Base-by-base conservation (phyloP, 2,113 vertebrate genomes). In the Mandrillus leucophaeus region DNA sequence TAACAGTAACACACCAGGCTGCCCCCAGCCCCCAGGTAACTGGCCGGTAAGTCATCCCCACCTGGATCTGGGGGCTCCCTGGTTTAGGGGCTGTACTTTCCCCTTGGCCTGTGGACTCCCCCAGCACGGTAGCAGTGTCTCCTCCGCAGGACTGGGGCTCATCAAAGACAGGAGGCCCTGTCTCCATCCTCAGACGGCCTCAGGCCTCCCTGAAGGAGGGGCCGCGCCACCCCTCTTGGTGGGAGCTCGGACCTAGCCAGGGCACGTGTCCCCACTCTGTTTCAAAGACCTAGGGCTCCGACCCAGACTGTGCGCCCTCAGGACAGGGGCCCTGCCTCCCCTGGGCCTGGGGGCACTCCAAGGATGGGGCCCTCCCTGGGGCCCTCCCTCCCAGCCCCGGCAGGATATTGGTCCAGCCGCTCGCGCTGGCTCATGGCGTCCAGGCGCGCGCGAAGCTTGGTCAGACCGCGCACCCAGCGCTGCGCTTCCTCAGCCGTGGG, bases 361-460 rank as follows among this genome's bases (percentile, higher is more conserved):
- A 5, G 3, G 12, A 8, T 70, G 9, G 13, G 2, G 35, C 25
- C 38, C 55, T 50, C 66, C 38, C 5, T 78, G 9, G 13, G 3
- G 23, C 25, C 43, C 55, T 50, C 66, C 45, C 45, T 22, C 57
- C 80, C 12, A 3, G 7, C 17, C 6, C 1, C 0, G 7, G 22
- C 98, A 99, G 99, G 99, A 99, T 99, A 99, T 99, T 99, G 99
- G 95, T 99, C 99, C 0, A 99, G 99, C 80, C 99, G 99, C 93
- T 99, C 99, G 1, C 98, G 98, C 98, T 99, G 99, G 97, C 98
- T 99, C 99, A 99, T 99, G 98, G 98, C 99, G 87, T 99, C 98
- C 16, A 99, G 99, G 23, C 99, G 98, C 2, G 98, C 98, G 96
- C 99, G 99, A 73, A 99, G 98, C 18, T 99, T 99, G 93, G 98